Base-by-base conservation (phyloP, 2,797 vertebrate genomes). In the Lacerta bilineata region DNA sequence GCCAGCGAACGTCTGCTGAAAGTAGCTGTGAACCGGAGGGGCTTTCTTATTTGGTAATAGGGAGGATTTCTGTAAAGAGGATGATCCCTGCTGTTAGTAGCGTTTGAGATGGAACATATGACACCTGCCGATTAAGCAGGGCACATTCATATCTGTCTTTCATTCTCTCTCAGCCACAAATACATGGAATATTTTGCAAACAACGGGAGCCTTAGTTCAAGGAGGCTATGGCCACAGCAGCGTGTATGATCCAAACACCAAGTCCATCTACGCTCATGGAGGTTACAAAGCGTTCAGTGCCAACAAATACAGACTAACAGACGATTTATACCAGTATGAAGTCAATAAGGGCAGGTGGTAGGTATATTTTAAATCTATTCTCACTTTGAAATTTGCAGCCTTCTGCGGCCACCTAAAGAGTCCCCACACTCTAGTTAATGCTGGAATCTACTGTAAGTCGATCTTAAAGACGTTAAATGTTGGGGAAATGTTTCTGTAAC, bases 221-320 rank as follows among this genome's bases (percentile, higher is more conserved):
- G 99, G 99, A 1, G 99, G 99, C 0, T 99, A 99, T 2, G 99
- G 99, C 64, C 99, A 99, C 96, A 99, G 99, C 93, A 99, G 98
- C 1, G 98, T 98, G 8, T 99, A 98, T 13, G 98, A 99, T 94
- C 95, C 97, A 0, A 95, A 92, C 33, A 98, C 98, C 36, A 97
- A 96, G 80, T 96, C 98, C 39, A 94, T 99, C 88, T 99, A 98
- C 83, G 97, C 98, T 93, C 98, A 99, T 0, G 99, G 99, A 25
- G 99, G 99, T 75, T 99, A 99, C 97, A 99, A 99, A 95, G 98
- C 98, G 0, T 99, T 99, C 95, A 99, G 98, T 10, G 98, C 98
- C 92, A 99, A 98, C 96, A 99, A 99, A 91, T 99, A 99, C 85
- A 98, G 98, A 46, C 97, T 99, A 13, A 98, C 99, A 0, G 98